Percentiles rank a stretch among this genome's conserved stretches.
These are phyloP conservation scores for Hylaeus volcanicus DNA, from an alignment of 1,140 invertebrate species.

Conservation along the genomic window DNA sequence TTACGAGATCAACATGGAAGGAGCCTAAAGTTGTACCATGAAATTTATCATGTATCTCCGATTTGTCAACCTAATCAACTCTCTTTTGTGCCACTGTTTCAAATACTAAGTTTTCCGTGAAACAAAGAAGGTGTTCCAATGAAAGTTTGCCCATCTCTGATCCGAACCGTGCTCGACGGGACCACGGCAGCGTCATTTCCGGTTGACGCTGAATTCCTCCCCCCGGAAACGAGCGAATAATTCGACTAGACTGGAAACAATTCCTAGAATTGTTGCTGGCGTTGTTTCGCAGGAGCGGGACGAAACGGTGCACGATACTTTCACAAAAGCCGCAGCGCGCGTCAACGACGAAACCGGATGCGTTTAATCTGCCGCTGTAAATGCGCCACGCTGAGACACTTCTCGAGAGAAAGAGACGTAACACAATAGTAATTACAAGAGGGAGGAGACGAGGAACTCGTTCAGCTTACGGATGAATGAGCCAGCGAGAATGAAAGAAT, in stretches of 20 bases:
- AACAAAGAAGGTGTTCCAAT: no score
- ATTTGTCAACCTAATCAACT: no score
- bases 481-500: conserved; percentile 26
- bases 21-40: no score
- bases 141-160: no score
- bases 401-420: conserved; percentile 35
- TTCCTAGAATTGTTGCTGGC: conserved; percentile 1
- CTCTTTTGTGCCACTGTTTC: no score
- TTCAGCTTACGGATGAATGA: conserved; percentile 21
- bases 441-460: neutral
- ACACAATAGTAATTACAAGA: conserved; percentile 47
- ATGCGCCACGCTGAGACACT: conserved; percentile 5
- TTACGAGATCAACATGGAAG: no score
- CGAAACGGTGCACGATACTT: conserved; percentile 10
- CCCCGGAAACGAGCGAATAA: neutral
- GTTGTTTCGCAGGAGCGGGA: neutral
- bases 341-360: conserved; percentile 56
- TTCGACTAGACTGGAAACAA: neutral
- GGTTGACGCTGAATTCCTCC: neutral
- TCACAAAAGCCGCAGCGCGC: conserved; percentile 32
- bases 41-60: no score
- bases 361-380: conserved; percentile 56
- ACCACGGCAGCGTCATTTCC: neutral
- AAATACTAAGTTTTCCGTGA: no score
- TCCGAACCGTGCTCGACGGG: no score